Evolutionary conservation across 2,797 vertebrate genomes (phyloP), one percentile per base, ranked within the genome.

Genomic region (Nyctalus aviator): DNA sequence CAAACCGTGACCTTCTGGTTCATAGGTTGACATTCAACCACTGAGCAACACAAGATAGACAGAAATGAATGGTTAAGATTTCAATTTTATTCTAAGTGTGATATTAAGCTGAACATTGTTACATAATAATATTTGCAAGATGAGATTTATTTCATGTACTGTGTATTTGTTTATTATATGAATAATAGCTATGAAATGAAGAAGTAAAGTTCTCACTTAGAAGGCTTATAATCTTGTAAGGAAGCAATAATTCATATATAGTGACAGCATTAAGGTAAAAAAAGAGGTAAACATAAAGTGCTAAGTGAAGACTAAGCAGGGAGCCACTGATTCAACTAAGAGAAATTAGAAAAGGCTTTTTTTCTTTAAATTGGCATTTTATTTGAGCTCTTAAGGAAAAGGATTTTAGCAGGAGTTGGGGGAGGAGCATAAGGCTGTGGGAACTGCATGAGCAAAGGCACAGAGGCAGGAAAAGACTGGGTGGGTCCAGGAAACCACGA

Each of bases 391-490:
- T 89, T 91, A 81, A 95, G 93, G 48, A 95, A 91, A 50, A 86
- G 83, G 53, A 76, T 87, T 90, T 90, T 37, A 72, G 62, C 32
- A 21, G 76, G 75, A 85, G 15, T 37, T 18, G 46, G 13, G 50
- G 75, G 64, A 68, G 90, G 62, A 76, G 41, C 82, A 72, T 48
- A 59, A 78, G 81, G 84, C 94, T 94, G 48, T 92, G 89, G 95
- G 96, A 97, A 94, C 81, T 82, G 81, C 77, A 93, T 55, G 68
- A 66, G 97, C 93, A 96, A 96, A 97, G 95, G 93, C 94, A 95
- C 82, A n/a, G 95, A 95, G 96, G 89, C 97, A 95, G 97, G 97
- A 97, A 97, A 84, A 87, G 69, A 23, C 84, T 53, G 96, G 97
- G 96, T 75, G 89, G 95, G 94, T 71, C 96, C 97, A 97, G 97